phyloP scores from a whole-genome alignment of 2,113 vertebrate genomes.

The Pantherophis guttatus region DNA sequence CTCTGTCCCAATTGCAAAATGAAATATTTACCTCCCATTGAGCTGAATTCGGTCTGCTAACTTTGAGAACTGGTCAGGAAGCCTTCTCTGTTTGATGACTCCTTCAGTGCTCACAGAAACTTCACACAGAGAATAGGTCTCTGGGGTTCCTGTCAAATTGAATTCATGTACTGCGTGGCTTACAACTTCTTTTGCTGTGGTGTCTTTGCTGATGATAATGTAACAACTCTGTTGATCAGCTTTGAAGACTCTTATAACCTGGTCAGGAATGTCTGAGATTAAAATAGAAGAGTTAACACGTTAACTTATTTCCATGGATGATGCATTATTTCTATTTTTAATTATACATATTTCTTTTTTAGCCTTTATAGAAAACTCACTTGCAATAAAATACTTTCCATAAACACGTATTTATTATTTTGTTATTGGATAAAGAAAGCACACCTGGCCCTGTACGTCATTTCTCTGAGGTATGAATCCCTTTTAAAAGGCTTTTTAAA shows the following conservation, averaged over 20 bases:
- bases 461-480: not conserved
- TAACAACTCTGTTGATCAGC: conserved; percentile 97
- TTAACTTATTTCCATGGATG: conserved; percentile 1
- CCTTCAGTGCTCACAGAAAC: conserved; percentile 93
- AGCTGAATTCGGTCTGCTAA: conserved; percentile 96
- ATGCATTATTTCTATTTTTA: not conserved
- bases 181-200: conserved; percentile 95
- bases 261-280: conserved; percentile 88
- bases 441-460: too few species aligned
- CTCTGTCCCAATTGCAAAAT: not conserved
- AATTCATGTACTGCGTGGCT: conserved; percentile 88
- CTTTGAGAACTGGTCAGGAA: conserved; percentile 94
- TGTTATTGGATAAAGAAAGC: not conserved
- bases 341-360: not conserved
- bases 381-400: not conserved
- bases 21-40: conserved; percentile 81
- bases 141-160: conserved; percentile 76
- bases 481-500: not conserved
- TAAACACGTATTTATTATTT: not conserved
- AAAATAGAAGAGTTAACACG: conserved; percentile 16
- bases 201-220: conserved; percentile 97
- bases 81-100: conserved; percentile 90
- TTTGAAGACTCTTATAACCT: conserved; percentile 95
- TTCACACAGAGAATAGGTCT: conserved; percentile 92
- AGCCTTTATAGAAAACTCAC: not conserved